phyloP scores from a whole-genome alignment of 2,113 vertebrate genomes.

The Notarius quadriscutis region DNA sequence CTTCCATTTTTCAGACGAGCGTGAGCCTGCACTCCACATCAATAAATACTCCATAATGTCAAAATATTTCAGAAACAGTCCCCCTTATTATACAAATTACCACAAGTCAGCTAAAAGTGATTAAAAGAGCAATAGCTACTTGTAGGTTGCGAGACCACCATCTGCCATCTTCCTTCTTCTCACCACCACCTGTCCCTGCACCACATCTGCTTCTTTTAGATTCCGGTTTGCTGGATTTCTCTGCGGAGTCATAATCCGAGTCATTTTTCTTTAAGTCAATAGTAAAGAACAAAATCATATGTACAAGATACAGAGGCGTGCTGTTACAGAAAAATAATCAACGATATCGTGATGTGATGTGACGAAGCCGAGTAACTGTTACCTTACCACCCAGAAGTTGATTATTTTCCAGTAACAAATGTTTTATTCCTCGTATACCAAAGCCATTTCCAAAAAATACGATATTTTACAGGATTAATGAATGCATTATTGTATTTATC shows the following conservation, averaged over 20 bases:
- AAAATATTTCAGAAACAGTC: background rate
- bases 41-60: background rate
- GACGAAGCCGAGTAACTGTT: background rate
- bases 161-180: conserved; percentile 63
- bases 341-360: background rate
- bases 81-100: background rate
- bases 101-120: background rate
- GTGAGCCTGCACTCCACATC: background rate
- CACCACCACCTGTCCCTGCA: conserved; percentile 53
- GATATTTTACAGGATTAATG: background rate
- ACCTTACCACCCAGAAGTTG: background rate
- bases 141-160: conserved; percentile 29
- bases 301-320: background rate
- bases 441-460: background rate
- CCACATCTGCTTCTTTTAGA: conserved; percentile 28
- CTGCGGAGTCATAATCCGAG: background rate
- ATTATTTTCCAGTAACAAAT: background rate
- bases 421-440: background rate
- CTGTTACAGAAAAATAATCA: background rate
- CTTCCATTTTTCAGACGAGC: background rate
- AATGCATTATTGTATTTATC: background rate
- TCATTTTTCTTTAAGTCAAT: background rate
- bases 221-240: conserved; percentile 47
- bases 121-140: conserved; percentile 18
- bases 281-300: background rate